A percentile compares a stretch with the other conserved stretches of the same genome.
Evolutionary conservation across 2,888 invertebrate species (phyloP).

Genomic region (Teleogryllus oceanicus): DNA sequence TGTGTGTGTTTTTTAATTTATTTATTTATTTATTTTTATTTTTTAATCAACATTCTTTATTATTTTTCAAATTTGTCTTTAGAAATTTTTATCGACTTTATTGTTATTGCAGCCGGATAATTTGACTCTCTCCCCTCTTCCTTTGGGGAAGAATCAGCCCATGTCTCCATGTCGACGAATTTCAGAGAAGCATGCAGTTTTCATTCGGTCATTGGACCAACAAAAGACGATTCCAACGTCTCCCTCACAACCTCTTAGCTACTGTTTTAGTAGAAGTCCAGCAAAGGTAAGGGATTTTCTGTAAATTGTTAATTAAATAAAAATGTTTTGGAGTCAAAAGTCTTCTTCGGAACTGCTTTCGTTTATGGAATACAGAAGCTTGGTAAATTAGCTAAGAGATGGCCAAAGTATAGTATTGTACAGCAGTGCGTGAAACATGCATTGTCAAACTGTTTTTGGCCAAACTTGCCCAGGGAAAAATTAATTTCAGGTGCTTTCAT

Average conservation of each 20-base stretch:
- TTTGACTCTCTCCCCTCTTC: slow-evolving; percentile 69
- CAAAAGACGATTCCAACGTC: slow-evolving; percentile 48
- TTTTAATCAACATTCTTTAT: too few species aligned
- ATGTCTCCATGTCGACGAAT: slow-evolving; percentile 60
- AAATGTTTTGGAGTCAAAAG: not conserved
- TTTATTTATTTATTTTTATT: too few species aligned
- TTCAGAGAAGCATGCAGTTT: slow-evolving; percentile 57
- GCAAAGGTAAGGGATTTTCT: slow-evolving; percentile 61
- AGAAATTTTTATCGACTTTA: not conserved
- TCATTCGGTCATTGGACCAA: slow-evolving; percentile 53
- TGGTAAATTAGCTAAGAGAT: too few species aligned
- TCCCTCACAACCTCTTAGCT: slow-evolving; percentile 55
- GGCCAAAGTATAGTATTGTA: too few species aligned
- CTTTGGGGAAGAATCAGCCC: slow-evolving; percentile 57
- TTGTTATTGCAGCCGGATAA: slow-evolving; percentile 43
- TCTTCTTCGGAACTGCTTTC: not conserved
- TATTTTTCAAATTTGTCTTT: too few species aligned
- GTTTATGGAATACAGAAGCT: not conserved
- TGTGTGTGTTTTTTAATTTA: too few species aligned
- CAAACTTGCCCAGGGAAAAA: too few species aligned
- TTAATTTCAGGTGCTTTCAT: too few species aligned
- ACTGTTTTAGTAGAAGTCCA: slow-evolving; percentile 82
- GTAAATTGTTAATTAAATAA: too few species aligned
- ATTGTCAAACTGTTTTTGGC: too few species aligned
- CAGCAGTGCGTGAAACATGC: too few species aligned